Base-by-base conservation (phyloP, 2,113 vertebrate genomes). In the Marcusenius ussheri region DNA sequence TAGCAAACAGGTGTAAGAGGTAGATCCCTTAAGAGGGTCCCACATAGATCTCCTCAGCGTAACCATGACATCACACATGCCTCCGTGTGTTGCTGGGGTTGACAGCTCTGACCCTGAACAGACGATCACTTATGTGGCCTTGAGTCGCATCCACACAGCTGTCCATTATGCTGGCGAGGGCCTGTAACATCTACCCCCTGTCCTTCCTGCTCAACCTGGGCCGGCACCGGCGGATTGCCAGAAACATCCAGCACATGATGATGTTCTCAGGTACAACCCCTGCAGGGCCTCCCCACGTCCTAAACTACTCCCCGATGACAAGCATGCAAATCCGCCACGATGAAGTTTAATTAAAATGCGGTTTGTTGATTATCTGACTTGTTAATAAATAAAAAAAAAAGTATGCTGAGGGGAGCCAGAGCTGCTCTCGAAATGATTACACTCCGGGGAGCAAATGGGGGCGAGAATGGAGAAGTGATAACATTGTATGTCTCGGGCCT, bases 171-270 rank as follows among this genome's bases (percentile, higher is more conserved):
- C 88, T 96, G 90, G 96, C 96, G 86, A 96, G 97, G 95, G 96
- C 96, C 35, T 96, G 94, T 94, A 97, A 97, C 88, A 96, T 98
- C 93, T 97, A 98, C 27, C 96, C 97, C 0, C 94, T 98, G 89
- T 96, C 97, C 88, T 97, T 97, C 89, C 93, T 97, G 92, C 93
- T 98, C 84, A 98, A 97, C 92, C 92, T 97, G 92, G 95, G 96
- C 90, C 94, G 95, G 42, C 96, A 94, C 62, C 95, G 94, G 90
- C 97, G 95, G 94, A 97, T 97, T 90, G 94, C 96, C 11, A 39
- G 91, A 92, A 95, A 93, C 74, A 96, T 96, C 49, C 97, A 97
- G 88, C 96, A 97, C 93, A 97, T 98, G 95, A 97, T 97, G 97
- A 96, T 96, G 95, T 97, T 97, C 92, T 96, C 97, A 97, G 97